Percentiles rank a stretch among this genome's conserved stretches.
These are phyloP conservation scores for Caenorhabditis sulstoni DNA, from an alignment of 2,888 invertebrate genomes.

Conservation along the genomic window DNA sequence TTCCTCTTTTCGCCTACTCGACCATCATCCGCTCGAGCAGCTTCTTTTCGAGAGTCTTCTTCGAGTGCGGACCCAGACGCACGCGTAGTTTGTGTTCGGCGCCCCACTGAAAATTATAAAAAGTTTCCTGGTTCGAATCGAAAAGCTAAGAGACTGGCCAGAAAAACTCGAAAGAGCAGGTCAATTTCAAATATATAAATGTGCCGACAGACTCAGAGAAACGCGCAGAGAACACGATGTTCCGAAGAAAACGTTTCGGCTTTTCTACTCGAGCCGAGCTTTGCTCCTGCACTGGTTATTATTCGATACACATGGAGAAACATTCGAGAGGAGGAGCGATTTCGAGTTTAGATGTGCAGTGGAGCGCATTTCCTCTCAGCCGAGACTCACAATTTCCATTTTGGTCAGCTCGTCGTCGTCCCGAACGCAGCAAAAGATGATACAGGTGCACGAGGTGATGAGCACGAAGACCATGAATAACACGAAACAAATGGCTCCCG, in stretches of 20 bases:
- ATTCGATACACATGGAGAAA: too few relatives aligned
- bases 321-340: too few relatives aligned
- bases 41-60: slow-evolving; percentile 29
- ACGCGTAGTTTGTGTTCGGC: slow-evolving; percentile 22
- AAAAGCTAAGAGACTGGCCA: too few relatives aligned
- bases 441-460: slow-evolving; percentile 25
- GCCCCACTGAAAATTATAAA: slow-evolving; percentile 26
- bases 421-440: slow-evolving; percentile 27
- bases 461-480: slow-evolving; percentile 28
- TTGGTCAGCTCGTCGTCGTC: slow-evolving; percentile 52
- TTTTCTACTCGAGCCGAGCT: too few relatives aligned
- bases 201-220: background rate
- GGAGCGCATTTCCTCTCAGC: too few relatives aligned
- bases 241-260: too few relatives aligned
- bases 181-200: background rate
- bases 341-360: too few relatives aligned
- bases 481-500: slow-evolving; percentile 30
- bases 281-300: too few relatives aligned
- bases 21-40: slow-evolving; percentile 15
- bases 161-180: background rate
- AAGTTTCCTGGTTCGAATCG: background rate
- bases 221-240: background rate
- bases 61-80: slow-evolving; percentile 29
- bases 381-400: slow-evolving; percentile 42
- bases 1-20: background rate